These are phyloP conservation scores for Cranoglanis bouderius DNA, from an alignment of 2,113 vertebrate genomes.

Conservation along the genomic window DNA sequence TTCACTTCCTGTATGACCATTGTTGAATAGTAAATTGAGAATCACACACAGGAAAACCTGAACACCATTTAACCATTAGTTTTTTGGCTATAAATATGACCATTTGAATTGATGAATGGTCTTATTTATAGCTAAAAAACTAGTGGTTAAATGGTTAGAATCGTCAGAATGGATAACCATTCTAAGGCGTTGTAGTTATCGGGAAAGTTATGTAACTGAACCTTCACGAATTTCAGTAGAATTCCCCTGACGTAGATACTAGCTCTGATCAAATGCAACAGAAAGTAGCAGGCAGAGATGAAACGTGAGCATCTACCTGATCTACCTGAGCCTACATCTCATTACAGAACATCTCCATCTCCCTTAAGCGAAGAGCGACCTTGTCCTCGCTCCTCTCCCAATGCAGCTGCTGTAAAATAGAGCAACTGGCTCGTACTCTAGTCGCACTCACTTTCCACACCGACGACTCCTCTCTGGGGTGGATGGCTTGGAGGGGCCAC, in stretches of 20 bases:
- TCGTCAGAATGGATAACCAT: too few relatives aligned
- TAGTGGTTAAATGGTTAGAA: too few relatives aligned
- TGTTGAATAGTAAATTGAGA: not conserved
- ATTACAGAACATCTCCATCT: slow-evolving; percentile 40
- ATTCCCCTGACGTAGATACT: slow-evolving; percentile 1
- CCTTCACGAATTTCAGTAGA: not conserved
- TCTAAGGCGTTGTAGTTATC: not conserved
- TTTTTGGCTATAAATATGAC: too few relatives aligned
- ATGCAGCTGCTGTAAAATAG: slow-evolving; percentile 40
- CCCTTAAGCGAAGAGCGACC: slow-evolving; percentile 45
- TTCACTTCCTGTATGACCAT: not conserved
- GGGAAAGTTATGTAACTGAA: not conserved
- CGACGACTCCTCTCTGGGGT: slow-evolving; percentile 1
- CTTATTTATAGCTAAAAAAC: too few relatives aligned
- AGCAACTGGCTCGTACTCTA: slow-evolving; percentile 18
- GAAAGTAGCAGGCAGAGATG: slow-evolving; percentile 10
- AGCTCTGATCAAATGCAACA: slow-evolving; percentile 27
- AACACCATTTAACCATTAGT: too few relatives aligned
- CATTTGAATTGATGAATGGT: too few relatives aligned
- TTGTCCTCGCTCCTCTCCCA: slow-evolving; percentile 38
- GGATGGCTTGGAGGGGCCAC: not conserved
- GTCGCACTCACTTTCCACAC: not conserved
- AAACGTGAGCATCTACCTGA: slow-evolving; percentile 21
- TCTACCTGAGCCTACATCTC: slow-evolving; percentile 30
- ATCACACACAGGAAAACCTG: too few relatives aligned